Conservation (phyloP, 2,797 vertebrate genomes). For the Dromococcyx pavoninus region DNA sequence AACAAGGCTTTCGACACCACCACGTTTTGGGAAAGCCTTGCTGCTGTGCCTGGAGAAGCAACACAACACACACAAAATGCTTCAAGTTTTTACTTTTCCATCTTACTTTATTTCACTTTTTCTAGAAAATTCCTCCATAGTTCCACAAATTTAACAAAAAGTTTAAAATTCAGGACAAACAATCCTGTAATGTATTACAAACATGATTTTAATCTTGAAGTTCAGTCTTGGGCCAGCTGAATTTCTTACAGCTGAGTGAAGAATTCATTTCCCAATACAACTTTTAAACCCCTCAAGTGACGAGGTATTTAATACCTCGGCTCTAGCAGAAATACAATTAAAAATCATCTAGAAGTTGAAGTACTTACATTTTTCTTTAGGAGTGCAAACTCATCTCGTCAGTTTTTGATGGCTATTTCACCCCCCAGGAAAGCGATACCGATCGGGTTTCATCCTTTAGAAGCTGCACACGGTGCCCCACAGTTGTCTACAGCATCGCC, state of each 20-base stretch:
- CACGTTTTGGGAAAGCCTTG: background rate
- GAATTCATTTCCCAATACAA: slow-evolving; percentile 56
- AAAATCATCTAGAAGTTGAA: slow-evolving; percentile 62
- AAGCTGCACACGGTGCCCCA: background rate
- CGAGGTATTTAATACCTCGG: slow-evolving; percentile 77
- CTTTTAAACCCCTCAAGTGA: slow-evolving; percentile 65
- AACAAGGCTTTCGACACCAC: too few species aligned
- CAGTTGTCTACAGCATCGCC: background rate
- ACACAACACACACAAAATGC: background rate
- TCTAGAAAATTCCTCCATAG: slow-evolving; percentile 83
- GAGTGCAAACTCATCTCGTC: slow-evolving; percentile 67
- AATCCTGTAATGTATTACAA: slow-evolving; percentile 78
- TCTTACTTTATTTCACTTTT: slow-evolving; percentile 81
- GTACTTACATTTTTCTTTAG: slow-evolving; percentile 62
- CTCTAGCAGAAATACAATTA: slow-evolving; percentile 64
- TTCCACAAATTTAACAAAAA: slow-evolving; percentile 83
- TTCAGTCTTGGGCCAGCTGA: slow-evolving; percentile 61
- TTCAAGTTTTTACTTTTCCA: slow-evolving; percentile 44
- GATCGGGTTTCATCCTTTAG: background rate
- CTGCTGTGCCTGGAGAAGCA: background rate
- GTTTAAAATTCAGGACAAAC: slow-evolving; percentile 80
- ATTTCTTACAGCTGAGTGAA: slow-evolving; percentile 61
- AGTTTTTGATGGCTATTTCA: slow-evolving; percentile 38
- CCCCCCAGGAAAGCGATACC: background rate
- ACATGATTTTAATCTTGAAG: slow-evolving; percentile 64